A percentile compares a stretch with the other conserved stretches of the same genome.
These are phyloP conservation scores for Gryon sp. DNA, from an alignment of 1,140 invertebrate species.

Conservation along the genomic window DNA sequence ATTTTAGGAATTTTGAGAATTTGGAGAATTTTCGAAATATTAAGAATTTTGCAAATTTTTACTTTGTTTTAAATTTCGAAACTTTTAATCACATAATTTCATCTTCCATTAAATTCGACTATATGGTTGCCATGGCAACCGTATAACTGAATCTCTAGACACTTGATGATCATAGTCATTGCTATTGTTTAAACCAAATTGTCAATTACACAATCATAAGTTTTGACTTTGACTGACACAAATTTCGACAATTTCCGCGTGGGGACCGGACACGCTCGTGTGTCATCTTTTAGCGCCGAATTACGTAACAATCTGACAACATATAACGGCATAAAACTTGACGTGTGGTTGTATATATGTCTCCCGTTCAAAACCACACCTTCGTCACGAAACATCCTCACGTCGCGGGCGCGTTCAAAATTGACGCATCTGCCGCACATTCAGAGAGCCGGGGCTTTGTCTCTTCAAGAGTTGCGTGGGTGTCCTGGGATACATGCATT, in stretches of 20 bases:
- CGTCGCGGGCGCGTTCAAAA: slow-evolving; percentile 23
- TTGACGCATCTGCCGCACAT: slow-evolving; percentile 50
- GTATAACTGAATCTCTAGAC: too few relatives aligned
- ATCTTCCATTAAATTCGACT: too few relatives aligned
- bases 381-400: slow-evolving; percentile 28
- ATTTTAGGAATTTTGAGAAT: too few relatives aligned
- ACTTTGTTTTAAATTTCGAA: too few relatives aligned
- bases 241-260: slow-evolving; percentile 13
- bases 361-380: slow-evolving; percentile 15
- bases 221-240: slow-evolving; percentile 14
- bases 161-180: too few relatives aligned
- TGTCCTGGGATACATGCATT: slow-evolving; percentile 33
- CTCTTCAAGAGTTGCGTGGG: slow-evolving; percentile 18
- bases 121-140: too few relatives aligned
- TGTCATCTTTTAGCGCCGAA: slow-evolving; percentile 22
- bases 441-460: slow-evolving; percentile 28
- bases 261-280: slow-evolving; percentile 28
- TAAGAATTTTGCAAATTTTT: too few relatives aligned
- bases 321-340: slow-evolving; percentile 17
- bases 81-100: too few relatives aligned
- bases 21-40: too few relatives aligned
- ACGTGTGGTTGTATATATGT: too few relatives aligned
- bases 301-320: slow-evolving; percentile 15
- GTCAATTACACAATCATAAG: too few relatives aligned
- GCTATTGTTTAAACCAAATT: too few relatives aligned